Base-by-base conservation (phyloP, 2,797 vertebrate genomes). In the Enteromius viviparus region DNA sequence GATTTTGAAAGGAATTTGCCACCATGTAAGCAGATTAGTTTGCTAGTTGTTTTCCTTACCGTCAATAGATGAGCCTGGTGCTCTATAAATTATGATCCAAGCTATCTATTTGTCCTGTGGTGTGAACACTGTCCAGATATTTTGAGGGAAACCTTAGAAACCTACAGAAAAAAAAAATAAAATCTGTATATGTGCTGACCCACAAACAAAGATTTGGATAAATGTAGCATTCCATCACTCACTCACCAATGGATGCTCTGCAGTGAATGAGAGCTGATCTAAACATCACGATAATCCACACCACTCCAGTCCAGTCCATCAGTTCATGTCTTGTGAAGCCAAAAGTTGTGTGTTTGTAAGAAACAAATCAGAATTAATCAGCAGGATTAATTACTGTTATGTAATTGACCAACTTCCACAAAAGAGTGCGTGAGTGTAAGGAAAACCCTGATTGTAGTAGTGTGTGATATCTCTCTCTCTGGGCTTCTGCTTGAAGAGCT, bases 401-500 rank as follows among this genome's bases (percentile, higher is more conserved):
- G 47, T 32, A 32, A 3, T 34, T 32, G 29, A n/a, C 17, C 47
- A n/a, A 74, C 29, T 34, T 7, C 5, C 47, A 51, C 9, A 6
- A 34, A 74, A 72, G 21, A 34, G 29, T 12, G 10, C 21, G 49
- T 51, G 12, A 34, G 29, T 3, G 3, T 74, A 12, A 62, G 60
- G 60, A 29, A 15, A 62, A 15, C 47, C 26, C 71, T 7, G 49
- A 1, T 37, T 75, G 32, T 37, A n/a, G 71, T 55, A 55, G 47
- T 58, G 62, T 23, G 42, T 45, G 34, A 9, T 37, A 14, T 3
- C 23, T 80, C 3, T 76, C 72, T 78, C 62, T 15, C 51, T 47
- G 53, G 40, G 11, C 45, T 53, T 47, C 60, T 17, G 2, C 70
- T 80, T 77, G 81, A 77, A 83, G 81, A 77, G 75, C 69, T 55